Evolutionary conservation across 1,140 invertebrate genomes (phyloP), one percentile per base, ranked within the genome.

Genomic region (Idris sp.): DNA sequence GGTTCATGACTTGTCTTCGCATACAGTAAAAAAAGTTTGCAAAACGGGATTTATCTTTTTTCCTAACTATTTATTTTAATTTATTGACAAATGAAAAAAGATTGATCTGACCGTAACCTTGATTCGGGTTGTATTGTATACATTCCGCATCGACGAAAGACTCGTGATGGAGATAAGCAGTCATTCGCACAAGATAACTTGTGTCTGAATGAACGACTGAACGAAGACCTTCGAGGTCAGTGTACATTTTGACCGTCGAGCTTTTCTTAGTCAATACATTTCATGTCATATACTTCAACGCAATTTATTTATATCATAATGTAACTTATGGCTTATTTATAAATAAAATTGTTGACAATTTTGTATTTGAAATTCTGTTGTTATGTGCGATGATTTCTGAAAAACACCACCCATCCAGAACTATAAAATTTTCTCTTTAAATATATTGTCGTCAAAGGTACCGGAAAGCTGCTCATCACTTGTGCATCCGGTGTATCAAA

Each of bases 251-350:
- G 72, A 74, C 56, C 41, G 44, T 71, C 59, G 65, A 67, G 67
- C 43, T 56, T 80, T 75, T 80, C 78, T 79, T 84, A 86, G 85
- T 86, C 82, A 86, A 77, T 80, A 81, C 77, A 79, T 61, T n/a
- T 10, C 28, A 62, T 74, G 68, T 76, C 69, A 79, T 79, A 81
- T 80, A 74, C 80, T 80, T 83, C 33, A 83, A 71, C 84, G 79
- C 79, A 85, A 85, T 86, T 84, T 85, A 86, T 85, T 85, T 84
- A 85, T 85, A 84, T 82, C 64, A 82, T 71, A 73, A 83, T 86
- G 84, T 87, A 87, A 87, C 83, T 87, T 87, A 87, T 83, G 73
- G 78, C 53, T 81, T 87, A 86, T 87, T 86, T 86, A 86, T 87
- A 83, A 87, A 87, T 87, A 86, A 86, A 86, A 40, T 79, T 81